Evolutionary conservation across 2,797 vertebrate genomes (phyloP), one percentile per base, ranked within the genome.

Genomic region (Clarias platycephalus): DNA sequence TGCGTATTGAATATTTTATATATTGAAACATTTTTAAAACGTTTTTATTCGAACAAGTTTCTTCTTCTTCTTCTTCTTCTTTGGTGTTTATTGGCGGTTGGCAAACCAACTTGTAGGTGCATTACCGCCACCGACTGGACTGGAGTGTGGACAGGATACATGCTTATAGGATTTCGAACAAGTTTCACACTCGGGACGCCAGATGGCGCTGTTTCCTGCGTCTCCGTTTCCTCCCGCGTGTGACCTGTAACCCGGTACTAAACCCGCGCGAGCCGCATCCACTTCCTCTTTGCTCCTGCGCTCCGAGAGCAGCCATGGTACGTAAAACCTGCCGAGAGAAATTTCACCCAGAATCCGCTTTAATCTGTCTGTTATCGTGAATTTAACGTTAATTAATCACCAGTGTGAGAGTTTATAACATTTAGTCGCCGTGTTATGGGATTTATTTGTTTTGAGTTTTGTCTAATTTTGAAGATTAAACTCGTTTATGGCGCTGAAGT

Each of bases 221-320:
- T 60, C 12, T 68, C 31, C 13, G 18, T 13, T 37, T 15, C 18
- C 10, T 34, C 4, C 12, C 28, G 78, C 26, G 1, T 70, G 64
- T 49, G 34, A 22, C 31, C 4, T 13, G 18, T 62, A 18, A 74
- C 60, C 81, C 71, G 81, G 85, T 82, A 74, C 44, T 86, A 88
- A 85, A 26, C 66, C 16, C 18, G 26, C 37, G 77, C 66, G 55
- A 44, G 75, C n/a, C 85, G 55, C 20, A 1, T 34, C 1, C 0
- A 24, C 88, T 86, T 84, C 81, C 88, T 89, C 88, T 76, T 89
- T 64, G 72, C 67, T 89, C 83, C 87, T 88, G 88, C 88, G 57
- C 64, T 67, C 15, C 72, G 85, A 85, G 72, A 62, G 83, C 88
- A 71, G 67, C 74, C 83, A 89, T 89, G 88, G 88, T 89, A 74